Evolutionary conservation across 2,888 invertebrate genomes (phyloP).

Genomic region (Octodonta nipae): DNA sequence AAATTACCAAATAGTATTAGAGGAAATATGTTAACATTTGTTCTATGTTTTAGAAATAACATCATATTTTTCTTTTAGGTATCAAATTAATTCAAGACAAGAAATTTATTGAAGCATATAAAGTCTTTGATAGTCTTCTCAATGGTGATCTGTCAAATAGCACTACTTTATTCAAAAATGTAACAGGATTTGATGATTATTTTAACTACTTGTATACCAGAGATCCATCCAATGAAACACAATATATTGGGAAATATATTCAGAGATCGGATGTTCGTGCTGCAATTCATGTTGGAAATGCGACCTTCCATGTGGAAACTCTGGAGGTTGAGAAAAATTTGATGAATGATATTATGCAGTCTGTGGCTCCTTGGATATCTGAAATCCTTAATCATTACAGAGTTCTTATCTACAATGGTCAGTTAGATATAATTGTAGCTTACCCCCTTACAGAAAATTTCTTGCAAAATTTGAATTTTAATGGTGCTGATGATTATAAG

Average conservation of each 20-base stretch:
- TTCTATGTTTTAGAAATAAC: background rate
- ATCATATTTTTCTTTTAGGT: slow-evolving; percentile 9
- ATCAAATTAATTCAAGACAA: slow-evolving; percentile 45
- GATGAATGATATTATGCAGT: slow-evolving; percentile 15
- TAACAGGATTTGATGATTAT: slow-evolving; percentile 62
- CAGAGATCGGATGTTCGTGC: slow-evolving; percentile 47
- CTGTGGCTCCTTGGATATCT: slow-evolving; percentile 24
- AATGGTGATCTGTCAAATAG: slow-evolving; percentile 51
- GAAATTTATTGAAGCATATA: slow-evolving; percentile 56
- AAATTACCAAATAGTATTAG: too few species aligned
- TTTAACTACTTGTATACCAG: slow-evolving; percentile 56
- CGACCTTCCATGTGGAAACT: slow-evolving; percentile 17
- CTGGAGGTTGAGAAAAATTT: slow-evolving; percentile 15
- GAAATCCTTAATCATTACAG: slow-evolving; percentile 51
- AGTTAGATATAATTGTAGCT: slow-evolving; percentile 81
- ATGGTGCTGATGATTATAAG: slow-evolving; percentile 43
- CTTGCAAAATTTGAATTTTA: slow-evolving; percentile 57
- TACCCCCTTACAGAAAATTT: slow-evolving; percentile 75
- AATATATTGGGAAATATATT: slow-evolving; percentile 21
- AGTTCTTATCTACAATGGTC: slow-evolving; percentile 77
- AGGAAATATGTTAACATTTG: too few species aligned
- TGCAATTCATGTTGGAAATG: slow-evolving; percentile 73
- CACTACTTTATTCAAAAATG: slow-evolving; percentile 49
- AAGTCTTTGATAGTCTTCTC: slow-evolving; percentile 56
- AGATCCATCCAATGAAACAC: slow-evolving; percentile 31